Conservation (phyloP, 1,140 invertebrate genomes). For the Drosophila dunni region DNA sequence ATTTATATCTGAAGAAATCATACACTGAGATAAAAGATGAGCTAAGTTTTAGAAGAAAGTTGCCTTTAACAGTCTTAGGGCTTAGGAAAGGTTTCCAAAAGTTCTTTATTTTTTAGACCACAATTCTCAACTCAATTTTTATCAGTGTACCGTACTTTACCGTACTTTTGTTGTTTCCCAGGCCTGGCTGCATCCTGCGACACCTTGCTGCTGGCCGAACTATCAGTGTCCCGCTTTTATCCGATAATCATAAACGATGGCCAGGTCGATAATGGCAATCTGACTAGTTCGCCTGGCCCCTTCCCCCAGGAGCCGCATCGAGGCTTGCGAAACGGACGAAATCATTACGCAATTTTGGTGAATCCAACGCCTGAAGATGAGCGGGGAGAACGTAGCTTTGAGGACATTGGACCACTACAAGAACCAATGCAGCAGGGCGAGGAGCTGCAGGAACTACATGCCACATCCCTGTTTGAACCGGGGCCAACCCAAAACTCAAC, state of each 20-base stretch:
- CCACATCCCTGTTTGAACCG: conserved; percentile 1
- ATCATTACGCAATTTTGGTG: conserved; percentile 9
- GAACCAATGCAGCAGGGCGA: conserved; percentile 10
- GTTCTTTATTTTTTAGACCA: no score
- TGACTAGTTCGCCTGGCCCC: conserved; percentile 49
- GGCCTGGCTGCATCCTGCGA: conserved; percentile 86
- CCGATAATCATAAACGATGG: conserved; percentile 73
- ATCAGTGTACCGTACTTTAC: conserved; percentile 6
- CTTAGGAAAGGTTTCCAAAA: no score
- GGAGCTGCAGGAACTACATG: conserved; percentile 6
- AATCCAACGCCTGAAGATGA: conserved; percentile 15
- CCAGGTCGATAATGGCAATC: conserved; percentile 62
- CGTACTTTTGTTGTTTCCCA: conserved; percentile 46
- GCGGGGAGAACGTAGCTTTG: not conserved
- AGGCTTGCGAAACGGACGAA: conserved; percentile 16
- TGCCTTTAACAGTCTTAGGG: no score
- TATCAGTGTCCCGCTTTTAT: conserved; percentile 72
- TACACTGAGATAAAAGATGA: not conserved
- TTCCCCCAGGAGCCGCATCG: conserved; percentile 42
- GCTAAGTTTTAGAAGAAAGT: not conserved
- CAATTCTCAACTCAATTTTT: not conserved
- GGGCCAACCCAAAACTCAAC: conserved; percentile 5
- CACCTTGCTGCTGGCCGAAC: conserved; percentile 74
- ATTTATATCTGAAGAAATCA: conserved; percentile 4
- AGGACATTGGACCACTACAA: conserved; percentile 6